These are phyloP conservation scores for Zootoca vivipara DNA, from an alignment of 2,113 vertebrate species.

Conservation along the genomic window DNA sequence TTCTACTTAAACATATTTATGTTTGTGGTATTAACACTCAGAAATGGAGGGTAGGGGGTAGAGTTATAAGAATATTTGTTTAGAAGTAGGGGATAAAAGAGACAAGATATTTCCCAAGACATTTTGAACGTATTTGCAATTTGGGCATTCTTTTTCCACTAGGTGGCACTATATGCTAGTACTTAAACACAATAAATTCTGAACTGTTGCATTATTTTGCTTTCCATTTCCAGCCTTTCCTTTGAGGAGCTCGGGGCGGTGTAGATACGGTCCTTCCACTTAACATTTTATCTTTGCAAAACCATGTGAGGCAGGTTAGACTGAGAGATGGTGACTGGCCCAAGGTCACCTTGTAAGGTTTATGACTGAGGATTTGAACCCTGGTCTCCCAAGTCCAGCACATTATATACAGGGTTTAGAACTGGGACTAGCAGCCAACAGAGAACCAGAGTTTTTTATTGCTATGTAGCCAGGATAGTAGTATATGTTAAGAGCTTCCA, in stretches of 20 bases:
- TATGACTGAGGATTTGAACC: no score
- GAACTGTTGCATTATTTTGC: no score
- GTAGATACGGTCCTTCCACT: no score
- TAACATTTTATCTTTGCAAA: no score
- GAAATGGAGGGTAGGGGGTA: not conserved
- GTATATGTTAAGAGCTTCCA: no score
- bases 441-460: not conserved
- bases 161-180: conserved; percentile 22
- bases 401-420: not conserved
- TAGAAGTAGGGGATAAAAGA: not conserved
- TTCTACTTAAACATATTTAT: not conserved
- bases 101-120: not conserved
- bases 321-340: no score
- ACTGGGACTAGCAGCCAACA: not conserved
- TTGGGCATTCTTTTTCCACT: not conserved
- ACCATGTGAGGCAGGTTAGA: no score
- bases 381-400: no score
- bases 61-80: not conserved
- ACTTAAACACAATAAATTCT: not conserved
- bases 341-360: no score
- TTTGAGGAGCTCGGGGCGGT: no score
- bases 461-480: not conserved
- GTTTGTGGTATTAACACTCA: not conserved
- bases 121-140: not conserved
- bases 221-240: no score